Evolutionary conservation across 2,113 vertebrate species (phyloP).

Genomic region (Myrmophylax atrothorax): DNA sequence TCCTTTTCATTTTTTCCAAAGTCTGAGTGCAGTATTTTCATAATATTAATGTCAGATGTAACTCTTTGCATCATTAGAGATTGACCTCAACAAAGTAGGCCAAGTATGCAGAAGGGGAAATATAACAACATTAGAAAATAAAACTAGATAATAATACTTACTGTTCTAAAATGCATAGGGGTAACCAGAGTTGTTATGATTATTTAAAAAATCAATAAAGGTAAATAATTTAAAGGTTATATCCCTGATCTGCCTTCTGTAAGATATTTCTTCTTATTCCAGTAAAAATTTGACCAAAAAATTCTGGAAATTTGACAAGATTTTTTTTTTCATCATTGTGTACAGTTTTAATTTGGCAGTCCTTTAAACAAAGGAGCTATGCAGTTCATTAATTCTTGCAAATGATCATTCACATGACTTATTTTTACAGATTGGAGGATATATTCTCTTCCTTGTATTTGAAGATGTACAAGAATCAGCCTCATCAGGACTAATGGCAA

Average conservation of each 20-base stretch:
- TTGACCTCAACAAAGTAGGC: not conserved
- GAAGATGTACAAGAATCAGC: not conserved
- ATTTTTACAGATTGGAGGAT: not conserved
- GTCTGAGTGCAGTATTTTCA: not conserved
- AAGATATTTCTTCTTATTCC: not conserved
- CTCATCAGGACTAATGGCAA: constrained; percentile 11
- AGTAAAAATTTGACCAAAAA: not conserved
- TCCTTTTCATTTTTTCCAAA: not conserved
- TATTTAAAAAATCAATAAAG: not conserved
- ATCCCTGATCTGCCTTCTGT: not conserved
- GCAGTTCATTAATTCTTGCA: constrained; percentile 27
- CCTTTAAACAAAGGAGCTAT: not conserved
- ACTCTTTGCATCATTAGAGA: not conserved
- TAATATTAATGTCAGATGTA: not conserved
- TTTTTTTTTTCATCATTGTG: not conserved
- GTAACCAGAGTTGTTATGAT: not conserved
- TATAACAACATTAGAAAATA: not conserved
- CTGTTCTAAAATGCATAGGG: not conserved
- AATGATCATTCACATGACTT: not conserved
- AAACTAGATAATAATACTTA: not conserved
- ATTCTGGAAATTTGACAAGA: not conserved
- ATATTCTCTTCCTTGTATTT: not conserved
- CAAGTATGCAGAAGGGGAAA: not conserved
- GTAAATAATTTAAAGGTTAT: not conserved
- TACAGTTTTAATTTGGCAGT: not conserved